These are phyloP conservation scores for Odocoileus virginianus DNA, from an alignment of 2,113 vertebrate species.

Conservation along the genomic window DNA sequence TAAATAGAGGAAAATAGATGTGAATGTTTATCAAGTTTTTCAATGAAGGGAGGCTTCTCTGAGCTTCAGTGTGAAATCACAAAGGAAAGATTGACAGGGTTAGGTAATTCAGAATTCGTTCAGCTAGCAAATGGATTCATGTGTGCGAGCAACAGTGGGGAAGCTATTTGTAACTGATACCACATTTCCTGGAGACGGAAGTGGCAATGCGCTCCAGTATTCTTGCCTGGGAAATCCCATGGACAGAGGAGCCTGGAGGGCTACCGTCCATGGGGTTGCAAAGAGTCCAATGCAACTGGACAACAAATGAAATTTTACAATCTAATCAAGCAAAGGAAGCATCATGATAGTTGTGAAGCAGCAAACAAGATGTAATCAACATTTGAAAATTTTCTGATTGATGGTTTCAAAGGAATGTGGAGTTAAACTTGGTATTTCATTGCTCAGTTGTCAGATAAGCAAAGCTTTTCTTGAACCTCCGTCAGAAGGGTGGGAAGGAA, in stretches of 20 bases:
- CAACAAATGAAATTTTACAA: background rate
- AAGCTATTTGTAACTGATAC: rapidly evolving
- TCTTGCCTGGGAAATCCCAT: background rate
- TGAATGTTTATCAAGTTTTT: background rate
- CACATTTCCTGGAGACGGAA: background rate
- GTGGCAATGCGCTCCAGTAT: background rate
- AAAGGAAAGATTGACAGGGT: background rate
- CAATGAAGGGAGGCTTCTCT: background rate
- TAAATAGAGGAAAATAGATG: background rate
- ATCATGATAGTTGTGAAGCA: rapidly evolving
- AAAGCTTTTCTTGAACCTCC: background rate
- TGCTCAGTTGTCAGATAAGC: background rate
- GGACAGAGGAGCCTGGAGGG: background rate
- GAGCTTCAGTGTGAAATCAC: background rate
- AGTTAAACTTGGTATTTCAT: rapidly evolving
- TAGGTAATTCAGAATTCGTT: background rate
- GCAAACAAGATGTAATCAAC: background rate
- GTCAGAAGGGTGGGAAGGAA: rapidly evolving
- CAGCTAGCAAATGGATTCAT: background rate
- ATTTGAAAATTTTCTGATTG: background rate
- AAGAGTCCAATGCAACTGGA: background rate
- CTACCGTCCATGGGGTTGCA: background rate
- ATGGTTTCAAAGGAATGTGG: background rate
- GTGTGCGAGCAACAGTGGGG: rapidly evolving
- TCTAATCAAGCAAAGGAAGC: background rate